Percentiles rank a stretch among this genome's conserved stretches.
Evolutionary conservation across 1,140 invertebrate species (phyloP).

Genomic region (Pseudomyrmex concolor): DNA sequence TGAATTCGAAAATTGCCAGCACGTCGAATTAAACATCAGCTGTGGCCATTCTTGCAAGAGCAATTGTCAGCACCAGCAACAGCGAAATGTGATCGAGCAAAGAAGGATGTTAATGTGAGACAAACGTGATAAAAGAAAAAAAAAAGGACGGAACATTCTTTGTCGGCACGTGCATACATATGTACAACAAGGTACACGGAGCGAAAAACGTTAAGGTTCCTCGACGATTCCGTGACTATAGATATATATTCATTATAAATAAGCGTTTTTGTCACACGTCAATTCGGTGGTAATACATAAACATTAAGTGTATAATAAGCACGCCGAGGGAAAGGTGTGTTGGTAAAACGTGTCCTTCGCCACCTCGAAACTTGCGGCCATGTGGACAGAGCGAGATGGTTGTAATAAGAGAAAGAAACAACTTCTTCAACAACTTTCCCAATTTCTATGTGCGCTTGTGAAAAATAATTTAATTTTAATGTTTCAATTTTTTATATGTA

Average conservation of each 20-base stretch:
- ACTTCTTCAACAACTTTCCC: neutral
- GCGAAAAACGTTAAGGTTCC: conserved; percentile 17
- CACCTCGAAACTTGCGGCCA: conserved; percentile 16
- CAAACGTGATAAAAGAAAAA: too few species aligned
- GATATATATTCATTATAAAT: neutral
- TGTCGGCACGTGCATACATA: conserved; percentile 64
- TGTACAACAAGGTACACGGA: conserved; percentile 48
- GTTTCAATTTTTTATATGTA: too few species aligned
- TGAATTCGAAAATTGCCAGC: conserved; percentile 41
- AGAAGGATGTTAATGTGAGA: too few species aligned
- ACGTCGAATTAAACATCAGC: conserved; percentile 44
- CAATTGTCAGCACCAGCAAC: conserved; percentile 63
- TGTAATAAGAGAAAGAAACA: neutral
- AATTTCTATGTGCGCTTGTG: neutral
- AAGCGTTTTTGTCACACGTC: conserved; percentile 40
- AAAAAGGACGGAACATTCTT: conserved; percentile 54
- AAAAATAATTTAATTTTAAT: conserved; percentile 7
- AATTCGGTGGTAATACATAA: conserved; percentile 8
- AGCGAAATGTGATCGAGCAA: conserved; percentile 69
- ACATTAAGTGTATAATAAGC: conserved; percentile 45
- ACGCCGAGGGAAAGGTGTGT: conserved; percentile 54
- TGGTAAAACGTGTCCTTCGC: conserved; percentile 25
- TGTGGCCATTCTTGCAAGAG: conserved; percentile 66
- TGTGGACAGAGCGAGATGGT: conserved; percentile 33
- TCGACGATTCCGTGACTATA: conserved; percentile 27